Evolutionary conservation across 1,140 invertebrate genomes (phyloP).

Genomic region (Drosophila kanapiae): DNA sequence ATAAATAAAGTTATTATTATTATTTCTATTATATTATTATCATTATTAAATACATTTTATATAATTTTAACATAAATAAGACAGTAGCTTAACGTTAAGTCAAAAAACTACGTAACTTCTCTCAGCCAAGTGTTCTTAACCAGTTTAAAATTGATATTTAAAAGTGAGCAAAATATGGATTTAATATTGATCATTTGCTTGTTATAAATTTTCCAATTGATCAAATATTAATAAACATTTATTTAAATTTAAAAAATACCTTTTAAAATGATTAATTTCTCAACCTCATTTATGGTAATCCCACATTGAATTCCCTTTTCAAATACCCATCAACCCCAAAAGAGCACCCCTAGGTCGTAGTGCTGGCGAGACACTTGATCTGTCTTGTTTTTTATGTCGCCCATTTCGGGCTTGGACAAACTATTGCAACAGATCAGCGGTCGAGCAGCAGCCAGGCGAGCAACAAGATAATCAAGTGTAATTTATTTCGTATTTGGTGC

Average conservation of each 20-base stretch:
- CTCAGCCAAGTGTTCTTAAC: no score
- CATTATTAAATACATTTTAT: no score
- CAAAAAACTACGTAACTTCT: no score
- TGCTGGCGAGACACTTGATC: constrained; percentile 17
- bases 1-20: no score
- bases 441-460: constrained; percentile 56
- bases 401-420: constrained; percentile 61
- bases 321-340: neutral
- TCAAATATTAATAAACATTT: neutral
- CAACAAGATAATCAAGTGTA: constrained; percentile 85
- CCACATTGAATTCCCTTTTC: neutral
- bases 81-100: no score
- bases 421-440: constrained; percentile 55
- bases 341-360: constrained; percentile 7
- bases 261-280: neutral
- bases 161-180: no score
- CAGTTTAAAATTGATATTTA: no score
- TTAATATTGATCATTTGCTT: no score
- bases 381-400: constrained; percentile 63
- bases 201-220: neutral
- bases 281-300: rapidly evolving
- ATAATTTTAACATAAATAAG: no score
- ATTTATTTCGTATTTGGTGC: constrained; percentile 84
- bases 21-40: no score
- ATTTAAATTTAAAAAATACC: neutral